phyloP scores from a whole-genome alignment of 2,113 vertebrate genomes.

The Macquaria australasica region DNA sequence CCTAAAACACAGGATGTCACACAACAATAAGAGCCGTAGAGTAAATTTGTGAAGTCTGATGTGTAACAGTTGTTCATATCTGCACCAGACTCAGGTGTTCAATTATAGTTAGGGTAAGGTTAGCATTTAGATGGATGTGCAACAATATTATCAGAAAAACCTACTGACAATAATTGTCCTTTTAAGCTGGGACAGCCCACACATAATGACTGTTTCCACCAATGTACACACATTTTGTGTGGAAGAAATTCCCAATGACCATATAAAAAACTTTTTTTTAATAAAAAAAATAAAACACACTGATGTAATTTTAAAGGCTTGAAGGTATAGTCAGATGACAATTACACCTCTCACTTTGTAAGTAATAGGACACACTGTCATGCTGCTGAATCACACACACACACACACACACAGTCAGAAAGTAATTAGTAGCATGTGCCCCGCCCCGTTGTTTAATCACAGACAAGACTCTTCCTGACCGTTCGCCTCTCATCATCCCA shows the following conservation, averaged over 20 bases:
- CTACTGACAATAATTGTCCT: not conserved
- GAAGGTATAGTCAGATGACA: conserved; percentile 10
- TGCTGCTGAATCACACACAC: not conserved
- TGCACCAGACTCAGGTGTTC: not conserved
- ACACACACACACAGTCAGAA: not conserved
- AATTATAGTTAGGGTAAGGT: not conserved
- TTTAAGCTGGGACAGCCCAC: not conserved
- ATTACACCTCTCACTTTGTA: conserved; percentile 17
- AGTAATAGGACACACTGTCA: conserved; percentile 11
- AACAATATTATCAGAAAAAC: not conserved
- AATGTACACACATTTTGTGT: not conserved
- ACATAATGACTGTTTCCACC: not conserved
- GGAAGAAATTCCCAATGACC: not conserved
- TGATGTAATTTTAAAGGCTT: not conserved
- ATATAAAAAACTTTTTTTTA: no score
- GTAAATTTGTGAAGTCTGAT: not conserved
- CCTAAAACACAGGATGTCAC: no score
- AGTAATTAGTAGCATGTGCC: conserved; percentile 47
- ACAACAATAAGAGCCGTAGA: not conserved
- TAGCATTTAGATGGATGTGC: not conserved
- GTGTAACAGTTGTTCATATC: no score
- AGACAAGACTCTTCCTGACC: conserved; percentile 31
- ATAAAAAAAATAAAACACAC: not conserved
- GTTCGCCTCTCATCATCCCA: conserved; percentile 36
- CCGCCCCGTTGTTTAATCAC: conserved; percentile 51